Percentiles rank a stretch among this genome's conserved stretches.
phyloP scores from a whole-genome alignment of 2,888 invertebrate species.

The Eudemis profundana region DNA sequence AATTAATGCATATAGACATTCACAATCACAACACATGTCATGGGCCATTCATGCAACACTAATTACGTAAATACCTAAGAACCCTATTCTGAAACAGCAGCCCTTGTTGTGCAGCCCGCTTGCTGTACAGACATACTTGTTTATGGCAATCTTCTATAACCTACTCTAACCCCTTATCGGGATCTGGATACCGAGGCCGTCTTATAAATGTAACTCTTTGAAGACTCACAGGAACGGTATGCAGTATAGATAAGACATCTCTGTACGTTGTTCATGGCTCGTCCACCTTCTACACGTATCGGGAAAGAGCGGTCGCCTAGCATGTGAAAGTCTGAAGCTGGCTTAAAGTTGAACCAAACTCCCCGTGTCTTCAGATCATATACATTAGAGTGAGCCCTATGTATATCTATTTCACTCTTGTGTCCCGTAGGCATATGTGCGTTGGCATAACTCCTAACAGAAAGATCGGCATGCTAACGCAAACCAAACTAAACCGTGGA shows the following conservation, averaged over 20 bases:
- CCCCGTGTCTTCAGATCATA: too few relatives aligned
- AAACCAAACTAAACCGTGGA: not conserved
- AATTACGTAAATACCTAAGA: slow-evolving; percentile 34
- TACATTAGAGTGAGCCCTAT: too few relatives aligned
- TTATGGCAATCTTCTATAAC: slow-evolving; percentile 47
- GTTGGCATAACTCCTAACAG: too few relatives aligned
- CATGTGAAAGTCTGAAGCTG: too few relatives aligned
- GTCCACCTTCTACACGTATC: slow-evolving; percentile 9
- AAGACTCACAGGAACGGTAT: slow-evolving; percentile 12
- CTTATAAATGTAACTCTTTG: slow-evolving; percentile 19
- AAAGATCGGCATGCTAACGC: too few relatives aligned
- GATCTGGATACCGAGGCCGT: slow-evolving; percentile 14
- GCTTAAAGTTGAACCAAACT: too few relatives aligned
- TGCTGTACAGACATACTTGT: slow-evolving; percentile 40
- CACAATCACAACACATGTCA: slow-evolving; percentile 31
- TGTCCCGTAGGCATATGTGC: too few relatives aligned
- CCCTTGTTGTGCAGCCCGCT: slow-evolving; percentile 17
- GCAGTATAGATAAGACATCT: slow-evolving; percentile 13
- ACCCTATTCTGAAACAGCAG: slow-evolving; percentile 30
- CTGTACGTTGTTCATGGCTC: slow-evolving; percentile 8
- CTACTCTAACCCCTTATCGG: slow-evolving; percentile 40
- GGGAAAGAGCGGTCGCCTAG: not conserved
- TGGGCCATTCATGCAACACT: slow-evolving; percentile 27
- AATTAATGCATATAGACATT: slow-evolving; percentile 29
- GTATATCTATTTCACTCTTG: too few relatives aligned